Percentiles rank a stretch among this genome's conserved stretches.
Conservation (phyloP, 2,888 invertebrate species). For the Shargacucullia verbasci region DNA sequence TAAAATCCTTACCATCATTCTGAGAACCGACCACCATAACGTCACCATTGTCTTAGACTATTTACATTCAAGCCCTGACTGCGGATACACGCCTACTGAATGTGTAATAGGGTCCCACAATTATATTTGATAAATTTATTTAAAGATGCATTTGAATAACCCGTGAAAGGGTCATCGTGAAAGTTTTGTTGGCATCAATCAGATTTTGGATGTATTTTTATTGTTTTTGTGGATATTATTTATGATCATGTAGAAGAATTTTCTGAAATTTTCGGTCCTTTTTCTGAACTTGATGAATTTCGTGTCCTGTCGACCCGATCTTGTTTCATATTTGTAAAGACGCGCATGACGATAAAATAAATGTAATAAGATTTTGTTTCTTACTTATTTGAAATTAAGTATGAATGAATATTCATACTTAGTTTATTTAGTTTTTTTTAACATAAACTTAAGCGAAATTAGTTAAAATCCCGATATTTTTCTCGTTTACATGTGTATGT, state of each 20-base stretch:
- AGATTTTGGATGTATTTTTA: constrained; percentile 42
- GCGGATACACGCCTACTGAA: constrained; percentile 86
- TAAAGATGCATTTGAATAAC: constrained; percentile 83
- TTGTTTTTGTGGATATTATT: constrained; percentile 23
- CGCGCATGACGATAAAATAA: no score
- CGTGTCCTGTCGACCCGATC: no score
- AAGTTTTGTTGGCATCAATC: constrained; percentile 65
- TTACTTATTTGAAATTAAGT: no score
- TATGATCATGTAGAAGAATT: constrained; percentile 6
- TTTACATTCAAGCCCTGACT: constrained; percentile 82
- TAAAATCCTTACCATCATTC: constrained; percentile 82
- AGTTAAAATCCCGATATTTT: no score
- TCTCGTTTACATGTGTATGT: no score
- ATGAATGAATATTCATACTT: no score
- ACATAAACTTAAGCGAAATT: no score
- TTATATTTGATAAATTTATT: constrained; percentile 88
- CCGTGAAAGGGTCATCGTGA: constrained; percentile 80
- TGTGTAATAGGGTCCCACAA: constrained; percentile 87
- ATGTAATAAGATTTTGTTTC: no score
- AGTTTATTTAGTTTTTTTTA: no score
- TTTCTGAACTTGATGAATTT: not conserved
- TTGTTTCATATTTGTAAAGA: no score
- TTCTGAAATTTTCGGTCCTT: not conserved
- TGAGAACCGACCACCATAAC: constrained; percentile 87
- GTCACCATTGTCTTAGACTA: constrained; percentile 83